Evolutionary conservation across 1,140 invertebrate species (phyloP), one percentile per base, ranked within the genome.

Genomic region (Drosophila baimaii): DNA sequence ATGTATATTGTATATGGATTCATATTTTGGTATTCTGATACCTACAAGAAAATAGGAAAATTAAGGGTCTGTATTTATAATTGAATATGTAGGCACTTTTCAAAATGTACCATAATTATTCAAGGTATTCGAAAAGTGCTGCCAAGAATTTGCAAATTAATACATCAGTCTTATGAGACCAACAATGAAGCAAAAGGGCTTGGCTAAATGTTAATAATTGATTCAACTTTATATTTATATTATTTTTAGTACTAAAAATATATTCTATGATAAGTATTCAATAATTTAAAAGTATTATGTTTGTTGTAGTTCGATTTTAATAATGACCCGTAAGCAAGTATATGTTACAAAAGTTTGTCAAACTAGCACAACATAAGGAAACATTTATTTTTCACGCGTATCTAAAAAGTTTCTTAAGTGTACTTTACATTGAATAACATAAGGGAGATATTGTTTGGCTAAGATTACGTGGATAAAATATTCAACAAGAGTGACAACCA

Each of bases 141-240:
- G 31, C 51, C 51, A 52, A 52, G 13, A 52, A 52, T 52, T 9
- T 52, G 19, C 51, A 52, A 52, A 52, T 35, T 33, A n/a, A 52
- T 52, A 52, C 51, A 52, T 52, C 51, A 52, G 21, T n/a, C 5
- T 21, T 5, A 35, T 33, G 13, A 6, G 31, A 35, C 3, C 13
- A n/a, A 52, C 21, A 52, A 52, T 3, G 1, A 19, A 15, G 8
- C 6, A 15, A 33, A 52, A 33, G 29, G 31, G 31, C 3, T 21
- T 21, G 17, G 9, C 0, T 33, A 9, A 29, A 23, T 59, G 15
- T 6, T 31, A 23, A n/a, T 54, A 25, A 19, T 12, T 21, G 0
- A 5, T 9, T 21, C 7, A 9, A 31, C 15, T 25, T 62, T 51
- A 5, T 17, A 27, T 29, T 27, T 56, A n/a, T 19, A 5, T 39